Base-by-base conservation (phyloP, 2,888 invertebrate genomes). In the Eulithis prunata region DNA sequence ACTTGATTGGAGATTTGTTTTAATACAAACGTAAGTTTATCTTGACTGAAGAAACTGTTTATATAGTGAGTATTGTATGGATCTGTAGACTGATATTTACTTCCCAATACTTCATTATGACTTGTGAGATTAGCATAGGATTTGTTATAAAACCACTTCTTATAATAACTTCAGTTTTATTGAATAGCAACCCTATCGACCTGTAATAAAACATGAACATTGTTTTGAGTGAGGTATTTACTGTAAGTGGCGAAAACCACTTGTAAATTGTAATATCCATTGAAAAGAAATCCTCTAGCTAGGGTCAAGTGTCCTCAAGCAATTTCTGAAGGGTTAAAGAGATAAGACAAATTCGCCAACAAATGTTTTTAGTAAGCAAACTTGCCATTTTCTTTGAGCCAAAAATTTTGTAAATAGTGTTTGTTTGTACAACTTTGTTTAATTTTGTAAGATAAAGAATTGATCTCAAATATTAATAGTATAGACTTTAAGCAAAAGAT, bases 1-100 rank as follows among this genome's bases (percentile, higher is more conserved):
- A 75, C 71, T 66, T 62, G 70, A 71, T 66, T 68, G 58, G 57
- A 64, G 62, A 64, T 57, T 60, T 61, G 38, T 54, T 49, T 49
- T 21, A 49, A 49, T 49, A 21, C 21, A 49, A 49, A 12, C 2
- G n/a, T n/a, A 28, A 56, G 49, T 47, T 46, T 13, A 11, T 13
- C 8, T 45, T 36, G 47, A 11, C 36, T 32, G 47, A 14, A 38
- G 2, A 57, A 3, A 36, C 56, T 41, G 54, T 55, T 0, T 55
- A 5, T 12, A 12, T 4, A 21, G 28, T 28, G 8, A n/a, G 3
- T 46, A 32, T 51, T 21, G 28, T 51, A 28, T 21, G 49, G 32
- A 32, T 32, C 3, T 32, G 32, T 4, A 32, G 4, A 4, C 32
- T 32, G 32, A 32, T 32, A 32, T 32, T 51, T 21, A 14, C 1